These are phyloP conservation scores for Butastur rufipennis DNA, from an alignment of 2,113 vertebrate genomes.

Conservation along the genomic window DNA sequence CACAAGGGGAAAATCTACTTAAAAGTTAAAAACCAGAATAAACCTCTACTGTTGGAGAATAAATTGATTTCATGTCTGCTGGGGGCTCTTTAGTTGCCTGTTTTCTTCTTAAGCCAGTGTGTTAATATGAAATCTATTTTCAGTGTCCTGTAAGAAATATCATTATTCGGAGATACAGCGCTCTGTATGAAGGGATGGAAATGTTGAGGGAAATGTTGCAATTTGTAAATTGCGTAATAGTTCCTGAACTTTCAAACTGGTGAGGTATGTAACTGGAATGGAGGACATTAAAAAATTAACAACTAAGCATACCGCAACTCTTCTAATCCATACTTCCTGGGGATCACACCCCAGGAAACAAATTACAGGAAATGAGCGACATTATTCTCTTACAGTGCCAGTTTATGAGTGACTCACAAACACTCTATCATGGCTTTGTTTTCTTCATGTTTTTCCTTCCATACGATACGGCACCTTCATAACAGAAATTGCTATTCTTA, in stretches of 20 bases:
- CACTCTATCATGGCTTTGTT: neutral
- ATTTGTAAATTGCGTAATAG: neutral
- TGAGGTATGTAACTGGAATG: neutral
- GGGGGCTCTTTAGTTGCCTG: neutral
- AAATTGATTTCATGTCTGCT: neutral
- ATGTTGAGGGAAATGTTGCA: neutral
- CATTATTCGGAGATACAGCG: neutral
- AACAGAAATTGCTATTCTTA: neutral
- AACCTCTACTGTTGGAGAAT: neutral
- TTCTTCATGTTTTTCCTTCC: neutral
- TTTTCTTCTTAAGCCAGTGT: neutral
- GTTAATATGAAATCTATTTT: neutral
- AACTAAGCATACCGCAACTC: neutral
- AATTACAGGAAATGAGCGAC: neutral
- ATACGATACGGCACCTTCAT: rapidly evolving
- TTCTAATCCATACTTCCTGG: neutral
- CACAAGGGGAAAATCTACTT: neutral
- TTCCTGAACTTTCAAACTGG: neutral
- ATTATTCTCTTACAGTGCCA: neutral
- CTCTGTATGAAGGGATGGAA: neutral
- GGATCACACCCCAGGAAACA: neutral
- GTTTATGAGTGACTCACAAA: neutral
- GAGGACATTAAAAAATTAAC: neutral
- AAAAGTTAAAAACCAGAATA: neutral
- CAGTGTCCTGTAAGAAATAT: neutral